Base-by-base conservation (phyloP, 2,888 invertebrate genomes). In the Bugula neritina region DNA sequence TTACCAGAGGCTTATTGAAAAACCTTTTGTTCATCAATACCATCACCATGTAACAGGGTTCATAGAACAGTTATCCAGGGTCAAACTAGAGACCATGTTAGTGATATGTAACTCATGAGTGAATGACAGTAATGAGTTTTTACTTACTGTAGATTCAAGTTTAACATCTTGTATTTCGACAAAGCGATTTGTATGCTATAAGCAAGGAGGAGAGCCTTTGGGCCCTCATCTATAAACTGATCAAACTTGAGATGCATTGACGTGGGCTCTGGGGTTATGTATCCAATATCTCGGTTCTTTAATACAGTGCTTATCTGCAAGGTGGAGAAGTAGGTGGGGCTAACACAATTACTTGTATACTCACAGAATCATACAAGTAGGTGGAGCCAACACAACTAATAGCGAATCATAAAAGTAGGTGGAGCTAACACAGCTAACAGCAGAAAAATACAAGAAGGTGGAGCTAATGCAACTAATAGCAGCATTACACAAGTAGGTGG, bases 221-320 rank as follows among this genome's bases (percentile, higher is more conserved):
- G 63, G 10, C 63, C 63, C 27, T 63, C 63, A 31, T 63, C 63
- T 17, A 63, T 5, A 21, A 29, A 10, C 27, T 63, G 63, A 63
- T 31, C 31, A 63, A 63, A 63, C 63, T 63, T 31, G 63, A 63
- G 63, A n/a, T 63, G 63, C 25, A 63, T 31, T 31, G 63, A 63
- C n/a, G 63, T 25, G 10, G 63, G 63, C 63, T 63, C 63, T 2
- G 63, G 63, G 10, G 63, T 63, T 25, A 63, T 31, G 31, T 29
- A 63, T 13, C 63, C 63, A 17, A 63, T 27, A 13, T 63, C 63
- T 3, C 31, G 25, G 17, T 27, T 27, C 5, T 3, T 31, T n/a
- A 63, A 27, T 2, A 34, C 63, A 31, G 63, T 63, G 13, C 5
- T 29, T 10, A 63, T 34, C 63, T 63, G 31, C 10, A 63, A 27